Conservation (phyloP, 1,140 invertebrate species). For the Apocrypta bakeri region DNA sequence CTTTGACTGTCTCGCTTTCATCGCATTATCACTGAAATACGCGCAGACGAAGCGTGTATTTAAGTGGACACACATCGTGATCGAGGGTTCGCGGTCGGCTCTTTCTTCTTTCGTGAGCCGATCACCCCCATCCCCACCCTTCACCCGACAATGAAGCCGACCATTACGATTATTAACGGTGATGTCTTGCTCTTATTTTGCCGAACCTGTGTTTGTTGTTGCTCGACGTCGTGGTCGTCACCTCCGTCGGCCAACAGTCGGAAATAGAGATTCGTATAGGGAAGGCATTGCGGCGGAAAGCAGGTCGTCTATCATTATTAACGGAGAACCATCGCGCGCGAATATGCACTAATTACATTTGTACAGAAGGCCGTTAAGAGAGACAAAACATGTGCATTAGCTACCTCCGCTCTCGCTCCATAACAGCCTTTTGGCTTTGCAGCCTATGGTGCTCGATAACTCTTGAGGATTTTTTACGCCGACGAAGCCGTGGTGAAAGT, state of each 20-base stretch:
- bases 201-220: slow-evolving; percentile 24
- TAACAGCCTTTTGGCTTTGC: too few species aligned
- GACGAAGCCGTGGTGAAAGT: background rate
- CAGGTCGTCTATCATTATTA: slow-evolving; percentile 2
- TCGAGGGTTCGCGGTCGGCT: background rate
- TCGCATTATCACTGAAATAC: background rate
- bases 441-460: background rate
- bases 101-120: slow-evolving; percentile 21
- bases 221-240: slow-evolving; percentile 18
- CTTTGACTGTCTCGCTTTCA: background rate
- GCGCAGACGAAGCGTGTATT: too few species aligned
- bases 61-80: background rate
- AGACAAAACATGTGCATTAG: background rate
- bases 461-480: background rate
- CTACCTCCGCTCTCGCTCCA: background rate
- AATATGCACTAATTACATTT: slow-evolving; percentile 26
- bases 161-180: slow-evolving; percentile 65
- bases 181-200: slow-evolving; percentile 53
- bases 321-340: background rate
- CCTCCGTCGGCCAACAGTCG: background rate
- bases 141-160: slow-evolving; percentile 58
- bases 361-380: background rate
- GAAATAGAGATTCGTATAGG: slow-evolving; percentile 33
- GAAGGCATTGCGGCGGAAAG: slow-evolving; percentile 29
- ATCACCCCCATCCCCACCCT: slow-evolving; percentile 49